Evolutionary conservation across 2,113 vertebrate species (phyloP), one percentile per base, ranked within the genome.

Genomic region (Gila orcuttii): DNA sequence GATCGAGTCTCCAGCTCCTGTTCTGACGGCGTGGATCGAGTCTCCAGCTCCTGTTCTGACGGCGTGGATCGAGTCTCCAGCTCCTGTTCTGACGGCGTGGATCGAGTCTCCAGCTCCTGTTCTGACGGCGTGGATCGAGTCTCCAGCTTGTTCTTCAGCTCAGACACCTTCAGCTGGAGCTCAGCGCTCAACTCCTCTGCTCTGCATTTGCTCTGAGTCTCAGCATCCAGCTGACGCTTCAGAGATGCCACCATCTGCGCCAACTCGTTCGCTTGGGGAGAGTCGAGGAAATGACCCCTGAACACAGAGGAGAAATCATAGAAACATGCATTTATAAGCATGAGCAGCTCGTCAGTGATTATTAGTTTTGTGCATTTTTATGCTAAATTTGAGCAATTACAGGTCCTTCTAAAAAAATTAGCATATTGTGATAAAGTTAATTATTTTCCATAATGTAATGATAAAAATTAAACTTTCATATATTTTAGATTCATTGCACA

Each of bases 171-270:
- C 47, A 23, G 13, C 52, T 78, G 76, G 19, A 93, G 80, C 8
- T 71, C 66, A 25, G 89, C 85, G 79, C 78, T 87, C 45, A 88
- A 90, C 3, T 91, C 89, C 2, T 68, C 81, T 6, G 87, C 89
- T 7, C 13, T 84, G 13, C 75, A 68, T 68, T 90, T 94, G 76
- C 92, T 91, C 12, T 79, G 87, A 59, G 31, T 88, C 79, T 93
- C 88, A 0, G 25, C 66, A 36, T 94, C 89, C 4, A 96, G 79
- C 73, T 93, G 86, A 66, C 45, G 60, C 36, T 78, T 52, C 31
- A 89, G 45, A 73, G 69, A 78, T 3, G 84, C 71, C 23, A 94
- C 47, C 85, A 91, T 92, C 8, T 73, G 75, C 13, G 85, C 85
- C 23, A 93, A 71, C 42, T 92, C 91, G 6, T 12, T 80, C 50